Base-by-base conservation (phyloP, 2,888 invertebrate genomes). In the Amphipoea oculea region DNA sequence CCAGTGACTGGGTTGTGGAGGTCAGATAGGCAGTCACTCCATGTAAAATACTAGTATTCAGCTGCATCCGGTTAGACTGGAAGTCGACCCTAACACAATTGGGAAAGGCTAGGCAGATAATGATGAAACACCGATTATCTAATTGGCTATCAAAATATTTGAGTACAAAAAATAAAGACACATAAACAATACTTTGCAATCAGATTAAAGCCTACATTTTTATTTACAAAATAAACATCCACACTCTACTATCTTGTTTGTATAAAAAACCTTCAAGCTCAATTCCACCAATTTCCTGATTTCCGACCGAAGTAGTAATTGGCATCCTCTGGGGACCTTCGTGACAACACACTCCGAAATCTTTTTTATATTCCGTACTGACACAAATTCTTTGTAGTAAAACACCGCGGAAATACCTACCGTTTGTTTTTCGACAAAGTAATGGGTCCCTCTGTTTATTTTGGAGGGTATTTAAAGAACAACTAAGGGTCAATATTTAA, bases 231-330 rank as follows among this genome's bases (percentile, higher is more conserved):
- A 72, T 48, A 81, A 82, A 62, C 17, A 42, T 7, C 23, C 60
- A 73, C 51, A 48, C 14, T 63, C 3, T 23, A 12, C 51, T 40
- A 40, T 60, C 42, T 60, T 36, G 57, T 76, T 76, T 78, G 40
- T 78, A 66, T 66, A 70, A 36, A 83, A 79, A 73, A 84, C 62
- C 48, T 76, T 76, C 12, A 40, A 45, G 62, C 74, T 67, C 84
- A 36, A 76, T 84, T 73, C 69, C 73, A 73, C 48, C 62, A 73
- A 80, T 83, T 73, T 76, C 48, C 51, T 73, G 62, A 73, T 73
- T 66, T 45, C 57, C 80, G 51, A 71, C 74, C 71, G 63, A 45
- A 60, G 40, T 14, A 51, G 73, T 84, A 83, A 83, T 84, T 83
- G 84, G 66, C 69, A 48, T 76, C n/a, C 83, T 66, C 75, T 0